Evolutionary conservation across 2,888 invertebrate genomes (phyloP).

Genomic region (Chloroclystis v-ata): DNA sequence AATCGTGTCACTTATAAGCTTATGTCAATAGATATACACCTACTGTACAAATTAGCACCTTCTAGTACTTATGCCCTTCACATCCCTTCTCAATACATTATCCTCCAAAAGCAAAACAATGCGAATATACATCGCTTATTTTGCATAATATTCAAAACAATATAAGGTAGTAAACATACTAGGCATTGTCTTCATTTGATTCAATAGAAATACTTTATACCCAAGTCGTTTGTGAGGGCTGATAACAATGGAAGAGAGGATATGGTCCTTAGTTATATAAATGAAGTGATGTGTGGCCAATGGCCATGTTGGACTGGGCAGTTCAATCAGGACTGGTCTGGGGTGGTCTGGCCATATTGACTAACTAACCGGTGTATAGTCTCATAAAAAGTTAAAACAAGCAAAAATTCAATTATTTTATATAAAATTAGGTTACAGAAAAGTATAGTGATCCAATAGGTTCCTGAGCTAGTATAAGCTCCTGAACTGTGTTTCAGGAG

Average conservation of each 20-base stretch:
- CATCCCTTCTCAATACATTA: neutral
- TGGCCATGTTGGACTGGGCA: neutral
- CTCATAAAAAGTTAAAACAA: no score
- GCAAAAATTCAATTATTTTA: no score
- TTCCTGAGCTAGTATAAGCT: no score
- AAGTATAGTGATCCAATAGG: no score
- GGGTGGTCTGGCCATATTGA: neutral
- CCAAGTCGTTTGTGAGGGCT: slow-evolving; percentile 14
- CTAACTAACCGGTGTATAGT: no score
- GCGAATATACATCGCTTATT: neutral
- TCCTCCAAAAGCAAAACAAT: slow-evolving; percentile 9
- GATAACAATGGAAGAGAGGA: slow-evolving; percentile 19
- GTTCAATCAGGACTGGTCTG: neutral
- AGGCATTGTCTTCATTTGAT: slow-evolving; percentile 17
- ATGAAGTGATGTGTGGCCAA: slow-evolving; percentile 14
- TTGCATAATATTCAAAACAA: slow-evolving; percentile 5
- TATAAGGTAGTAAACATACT: slow-evolving; percentile 5
- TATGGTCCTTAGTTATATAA: slow-evolving; percentile 16
- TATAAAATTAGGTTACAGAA: no score
- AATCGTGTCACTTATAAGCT: no score
- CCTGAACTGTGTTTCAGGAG: no score
- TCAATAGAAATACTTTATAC: slow-evolving; percentile 21
- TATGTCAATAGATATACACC: no score
- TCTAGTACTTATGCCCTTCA: no score
- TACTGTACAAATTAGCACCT: no score